Conservation (phyloP, 1,140 invertebrate species). For the Ceratina japonica region DNA sequence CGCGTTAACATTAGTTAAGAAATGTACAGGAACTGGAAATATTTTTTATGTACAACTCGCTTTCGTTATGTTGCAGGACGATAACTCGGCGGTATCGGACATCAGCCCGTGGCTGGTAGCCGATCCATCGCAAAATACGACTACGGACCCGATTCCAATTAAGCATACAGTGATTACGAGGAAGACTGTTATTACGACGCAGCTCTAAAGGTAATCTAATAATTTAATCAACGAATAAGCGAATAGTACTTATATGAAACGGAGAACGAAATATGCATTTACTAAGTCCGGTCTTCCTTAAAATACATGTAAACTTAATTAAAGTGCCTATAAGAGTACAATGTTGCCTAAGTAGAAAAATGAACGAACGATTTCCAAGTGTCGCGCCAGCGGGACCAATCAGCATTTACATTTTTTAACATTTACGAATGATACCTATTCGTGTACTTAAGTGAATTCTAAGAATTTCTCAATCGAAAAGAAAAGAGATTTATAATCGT, state of each 20-base stretch:
- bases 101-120: slow-evolving; percentile 89
- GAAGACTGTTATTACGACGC: slow-evolving; percentile 92
- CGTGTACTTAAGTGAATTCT: not conserved
- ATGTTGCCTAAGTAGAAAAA: not conserved
- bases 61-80: slow-evolving; percentile 71
- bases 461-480: not conserved
- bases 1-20: not conserved
- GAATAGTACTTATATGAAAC: slow-evolving; percentile 16
- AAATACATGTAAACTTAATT: not conserved
- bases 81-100: slow-evolving; percentile 80
- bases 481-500: too few species aligned
- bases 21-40: too few species aligned
- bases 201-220: slow-evolving; percentile 80
- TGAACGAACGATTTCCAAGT: not conserved
- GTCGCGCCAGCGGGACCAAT: not conserved
- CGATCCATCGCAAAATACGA: slow-evolving; percentile 81
- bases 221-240: slow-evolving; percentile 13
- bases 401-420: slow-evolving; percentile 3
- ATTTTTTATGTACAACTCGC: not conserved
- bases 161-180: slow-evolving; percentile 86
- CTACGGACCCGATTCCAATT: slow-evolving; percentile 82
- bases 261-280: not conserved
- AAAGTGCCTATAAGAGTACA: slow-evolving; percentile 29
- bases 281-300: slow-evolving; percentile 28
- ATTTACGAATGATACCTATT: slow-evolving; percentile 2